Percentiles rank a stretch among this genome's conserved stretches.
phyloP scores from a whole-genome alignment of 2,888 invertebrate species.

The Amitus sp. region DNA sequence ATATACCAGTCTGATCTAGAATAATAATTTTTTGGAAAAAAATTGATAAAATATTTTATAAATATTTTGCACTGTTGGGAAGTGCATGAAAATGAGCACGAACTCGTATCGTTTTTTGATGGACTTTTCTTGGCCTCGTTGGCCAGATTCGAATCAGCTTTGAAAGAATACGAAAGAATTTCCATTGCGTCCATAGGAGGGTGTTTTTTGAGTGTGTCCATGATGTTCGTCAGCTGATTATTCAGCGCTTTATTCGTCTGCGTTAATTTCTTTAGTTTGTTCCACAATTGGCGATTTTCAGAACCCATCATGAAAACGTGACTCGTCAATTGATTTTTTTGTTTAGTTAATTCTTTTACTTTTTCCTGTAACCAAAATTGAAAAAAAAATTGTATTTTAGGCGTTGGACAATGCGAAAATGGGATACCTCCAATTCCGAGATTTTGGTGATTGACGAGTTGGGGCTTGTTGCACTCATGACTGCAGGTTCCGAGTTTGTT shows the following conservation, averaged over 20 bases:
- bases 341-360: slow-evolving; percentile 76
- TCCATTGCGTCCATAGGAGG: slow-evolving; percentile 51
- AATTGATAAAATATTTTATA: neutral
- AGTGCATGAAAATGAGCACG: too few relatives aligned
- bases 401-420: too few relatives aligned
- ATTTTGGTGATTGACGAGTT: too few relatives aligned
- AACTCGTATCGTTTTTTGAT: slow-evolving; percentile 35
- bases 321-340: slow-evolving; percentile 80
- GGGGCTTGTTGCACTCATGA: too few relatives aligned
- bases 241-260: slow-evolving; percentile 70
- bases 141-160: slow-evolving; percentile 41
- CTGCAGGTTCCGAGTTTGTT: too few relatives aligned
- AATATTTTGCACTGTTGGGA: too few relatives aligned
- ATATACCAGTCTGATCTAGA: slow-evolving; percentile 70
- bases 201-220: slow-evolving; percentile 67
- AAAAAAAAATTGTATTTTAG: too few relatives aligned
- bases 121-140: slow-evolving; percentile 41
- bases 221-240: slow-evolving; percentile 68
- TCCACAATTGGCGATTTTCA: slow-evolving; percentile 85
- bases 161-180: slow-evolving; percentile 49
- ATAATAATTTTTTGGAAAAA: slow-evolving; percentile 10
- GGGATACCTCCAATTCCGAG: too few relatives aligned
- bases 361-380: slow-evolving; percentile 68
- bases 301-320: slow-evolving; percentile 84
- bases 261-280: slow-evolving; percentile 73